phyloP scores from a whole-genome alignment of 2,797 vertebrate species.

The Craterocephalus amniculus region DNA sequence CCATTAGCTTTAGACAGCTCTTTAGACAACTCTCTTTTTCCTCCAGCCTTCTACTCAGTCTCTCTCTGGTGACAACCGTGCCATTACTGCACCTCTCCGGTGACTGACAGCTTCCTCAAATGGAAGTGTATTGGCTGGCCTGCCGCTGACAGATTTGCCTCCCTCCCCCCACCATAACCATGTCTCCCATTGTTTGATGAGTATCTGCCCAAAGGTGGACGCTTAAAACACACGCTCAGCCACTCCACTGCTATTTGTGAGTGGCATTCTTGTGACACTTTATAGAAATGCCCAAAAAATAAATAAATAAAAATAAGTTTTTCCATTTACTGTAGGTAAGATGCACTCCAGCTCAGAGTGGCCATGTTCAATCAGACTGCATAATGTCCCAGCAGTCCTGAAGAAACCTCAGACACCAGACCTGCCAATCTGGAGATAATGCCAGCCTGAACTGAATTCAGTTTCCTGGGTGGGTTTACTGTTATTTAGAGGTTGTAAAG shows the following conservation, averaged over 20 bases:
- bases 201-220: constrained; percentile 64
- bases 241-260: constrained; percentile 38
- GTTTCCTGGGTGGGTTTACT: background rate
- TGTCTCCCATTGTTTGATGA: constrained; percentile 62
- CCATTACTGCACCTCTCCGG: constrained; percentile 46
- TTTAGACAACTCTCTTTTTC: too few species aligned
- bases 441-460: background rate
- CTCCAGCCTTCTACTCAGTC: background rate
- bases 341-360: constrained; percentile 28
- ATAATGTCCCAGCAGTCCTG: constrained; percentile 26
- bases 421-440: constrained; percentile 4
- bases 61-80: constrained; percentile 46
- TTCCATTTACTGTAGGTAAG: constrained; percentile 36
- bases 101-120: constrained; percentile 74
- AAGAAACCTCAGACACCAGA: constrained; percentile 8
- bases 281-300: constrained; percentile 3
- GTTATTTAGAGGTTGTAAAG: background rate
- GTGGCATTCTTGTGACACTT: constrained; percentile 38
- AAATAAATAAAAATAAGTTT: background rate
- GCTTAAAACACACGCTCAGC: constrained; percentile 49
- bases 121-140: constrained; percentile 59
- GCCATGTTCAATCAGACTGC: constrained; percentile 27
- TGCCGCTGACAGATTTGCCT: constrained; percentile 65
- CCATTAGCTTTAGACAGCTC: constrained; percentile 2
- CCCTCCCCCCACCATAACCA: constrained; percentile 49